These are phyloP conservation scores for Nemurella pictetii DNA, from an alignment of 2,888 invertebrate species.

Conservation along the genomic window DNA sequence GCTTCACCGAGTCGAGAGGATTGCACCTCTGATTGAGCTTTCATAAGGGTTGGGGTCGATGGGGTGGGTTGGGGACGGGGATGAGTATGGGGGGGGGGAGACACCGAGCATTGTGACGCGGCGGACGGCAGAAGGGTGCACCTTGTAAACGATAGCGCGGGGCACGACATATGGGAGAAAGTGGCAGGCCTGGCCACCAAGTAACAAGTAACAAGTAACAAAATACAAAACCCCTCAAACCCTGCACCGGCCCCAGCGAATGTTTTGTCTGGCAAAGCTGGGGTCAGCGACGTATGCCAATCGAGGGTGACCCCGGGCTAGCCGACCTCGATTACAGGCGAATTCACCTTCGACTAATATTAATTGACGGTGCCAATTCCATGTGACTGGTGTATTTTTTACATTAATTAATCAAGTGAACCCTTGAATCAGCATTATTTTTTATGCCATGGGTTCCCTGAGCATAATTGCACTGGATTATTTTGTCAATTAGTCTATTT, in stretches of 20 bases:
- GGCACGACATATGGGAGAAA: constrained; percentile 21
- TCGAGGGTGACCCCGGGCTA: too few relatives aligned
- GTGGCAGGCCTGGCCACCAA: neutral
- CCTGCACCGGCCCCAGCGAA: neutral
- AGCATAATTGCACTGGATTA: too few relatives aligned
- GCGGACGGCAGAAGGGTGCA: constrained; percentile 18
- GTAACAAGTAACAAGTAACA: neutral
- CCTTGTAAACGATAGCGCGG: constrained; percentile 26
- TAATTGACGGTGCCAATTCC: too few relatives aligned
- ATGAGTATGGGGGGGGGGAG: neutral
- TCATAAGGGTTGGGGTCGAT: neutral
- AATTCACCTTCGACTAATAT: too few relatives aligned
- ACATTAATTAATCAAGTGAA: too few relatives aligned
- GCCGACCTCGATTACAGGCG: too few relatives aligned
- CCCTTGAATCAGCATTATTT: too few relatives aligned
- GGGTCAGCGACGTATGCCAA: too few relatives aligned
- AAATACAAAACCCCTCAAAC: neutral
- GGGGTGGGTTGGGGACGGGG: neutral
- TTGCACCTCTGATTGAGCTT: constrained; percentile 20
- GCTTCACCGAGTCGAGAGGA: neutral
- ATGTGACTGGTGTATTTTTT: too few relatives aligned
- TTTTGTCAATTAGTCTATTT: too few relatives aligned
- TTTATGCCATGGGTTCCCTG: too few relatives aligned
- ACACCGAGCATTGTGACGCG: constrained; percentile 8
- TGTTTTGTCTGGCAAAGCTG: neutral